Base-by-base conservation (phyloP, 2,888 invertebrate species). In the Eulithis prunata region DNA sequence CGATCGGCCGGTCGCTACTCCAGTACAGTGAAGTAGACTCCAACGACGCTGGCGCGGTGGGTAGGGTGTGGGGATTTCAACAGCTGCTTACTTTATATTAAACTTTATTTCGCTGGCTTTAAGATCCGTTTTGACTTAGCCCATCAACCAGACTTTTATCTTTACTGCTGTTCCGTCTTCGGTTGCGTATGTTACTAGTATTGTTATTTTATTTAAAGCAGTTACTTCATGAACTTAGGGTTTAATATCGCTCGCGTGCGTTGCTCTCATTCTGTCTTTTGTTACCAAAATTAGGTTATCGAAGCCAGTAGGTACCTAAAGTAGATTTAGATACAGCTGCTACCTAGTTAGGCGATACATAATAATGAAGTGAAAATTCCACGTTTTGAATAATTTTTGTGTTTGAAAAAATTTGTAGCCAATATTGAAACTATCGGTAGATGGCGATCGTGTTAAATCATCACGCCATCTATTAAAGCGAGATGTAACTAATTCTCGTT, bases 1-100 rank as follows among this genome's bases (percentile, higher is more conserved):
- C 53, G 60, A 53, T 60, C 53, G 52, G 36, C 45, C 53, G 32
- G 45, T 60, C 54, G 61, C 36, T 32, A 47, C 54, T 51, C 28
- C 43, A 32, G n/a, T 36, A 12, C 38, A 54, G 14, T 54, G 13
- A 53, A 21, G 1, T 21, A 2, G 2, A 54, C 13, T 54, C 54
- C 54, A 54, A 36, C 14, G 14, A 11, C 54, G 38, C 38, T 54
- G 54, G 54, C 54, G n/a, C 54, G 38, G 54, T 4, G 13, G 14
- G 13, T 10, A 38, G 54, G 28, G 28, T 21, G 52, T n/a, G 52
- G 32, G 52, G 32, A 32, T 38, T 1, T 41, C 11, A 8, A 14
- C 13, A 38, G 8, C 36, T 36, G 38, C 13, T 53, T 38, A 8
- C 4, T 4, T 2, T n/a, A 13, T 36, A 38, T 10, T 53, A 32